Evolutionary conservation across 92 coral and sea anemone species (phyloP).

Genomic region (Galaxea fascicularis): DNA sequence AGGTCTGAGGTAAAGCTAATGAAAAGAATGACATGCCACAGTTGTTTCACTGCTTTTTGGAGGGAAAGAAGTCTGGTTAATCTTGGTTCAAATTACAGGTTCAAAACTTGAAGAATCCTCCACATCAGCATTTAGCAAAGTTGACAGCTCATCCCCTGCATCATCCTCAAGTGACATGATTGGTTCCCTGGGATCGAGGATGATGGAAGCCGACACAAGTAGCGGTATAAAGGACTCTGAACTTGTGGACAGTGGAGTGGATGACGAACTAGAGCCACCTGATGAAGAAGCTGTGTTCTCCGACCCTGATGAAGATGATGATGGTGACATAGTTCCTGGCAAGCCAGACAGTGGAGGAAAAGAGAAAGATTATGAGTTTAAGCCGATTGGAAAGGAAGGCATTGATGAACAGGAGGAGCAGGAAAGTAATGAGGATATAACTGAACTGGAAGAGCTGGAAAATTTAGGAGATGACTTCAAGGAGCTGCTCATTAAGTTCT

Average conservation of each 20-base stretch:
- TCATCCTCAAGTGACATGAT: constrained; percentile 46
- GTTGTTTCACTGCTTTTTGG: background rate
- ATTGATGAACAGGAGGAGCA: constrained; percentile 80
- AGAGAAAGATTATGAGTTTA: constrained; percentile 86
- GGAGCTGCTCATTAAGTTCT: constrained; percentile 85
- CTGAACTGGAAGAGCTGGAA: constrained; percentile 88
- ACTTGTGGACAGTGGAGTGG: constrained; percentile 86
- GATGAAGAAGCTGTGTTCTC: constrained; percentile 98
- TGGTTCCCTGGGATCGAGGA: constrained; percentile 52
- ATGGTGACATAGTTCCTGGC: constrained; percentile 64
- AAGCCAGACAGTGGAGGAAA: constrained; percentile 59
- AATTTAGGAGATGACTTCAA: constrained; percentile 87
- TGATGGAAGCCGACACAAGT: constrained; percentile 58
- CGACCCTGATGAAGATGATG: constrained; percentile 97
- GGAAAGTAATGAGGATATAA: constrained; percentile 88
- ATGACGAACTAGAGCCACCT: constrained; percentile 84
- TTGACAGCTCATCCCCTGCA: constrained; percentile 64
- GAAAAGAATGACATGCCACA: too few species aligned
- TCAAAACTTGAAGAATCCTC: constrained; percentile 80
- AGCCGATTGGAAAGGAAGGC: constrained; percentile 82
- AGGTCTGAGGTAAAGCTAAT: background rate
- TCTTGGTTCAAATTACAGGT: constrained; percentile 35
- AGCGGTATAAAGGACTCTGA: constrained; percentile 64
- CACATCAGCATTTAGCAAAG: constrained; percentile 76
- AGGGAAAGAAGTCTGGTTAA: background rate